Conservation (phyloP, 2,888 invertebrate genomes). For the Ectropis crepuscularia region DNA sequence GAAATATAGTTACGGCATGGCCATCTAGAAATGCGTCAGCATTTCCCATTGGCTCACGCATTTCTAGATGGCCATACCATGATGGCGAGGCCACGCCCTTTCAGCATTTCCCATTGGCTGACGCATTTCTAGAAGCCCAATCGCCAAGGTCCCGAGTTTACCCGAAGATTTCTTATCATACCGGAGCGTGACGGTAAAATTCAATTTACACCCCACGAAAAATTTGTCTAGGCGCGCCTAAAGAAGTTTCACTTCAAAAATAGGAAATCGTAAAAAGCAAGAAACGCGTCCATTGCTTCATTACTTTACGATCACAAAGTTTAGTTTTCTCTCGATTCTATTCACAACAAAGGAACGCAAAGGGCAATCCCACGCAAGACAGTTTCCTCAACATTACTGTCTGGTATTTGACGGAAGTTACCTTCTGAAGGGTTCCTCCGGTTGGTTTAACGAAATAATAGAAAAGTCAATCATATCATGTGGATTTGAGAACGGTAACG, state of each 20-base stretch:
- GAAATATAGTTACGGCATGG: too few relatives aligned
- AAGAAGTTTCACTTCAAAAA: not conserved
- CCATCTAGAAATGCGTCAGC: too few relatives aligned
- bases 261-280: not conserved
- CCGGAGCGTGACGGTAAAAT: too few relatives aligned
- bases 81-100: too few relatives aligned
- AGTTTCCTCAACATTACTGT: slow-evolving; percentile 13
- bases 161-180: too few relatives aligned
- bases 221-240: too few relatives aligned
- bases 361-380: slow-evolving; percentile 16
- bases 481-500: not conserved
- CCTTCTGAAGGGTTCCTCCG: slow-evolving; percentile 13
- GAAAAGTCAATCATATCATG: slow-evolving; percentile 3
- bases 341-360: slow-evolving; percentile 11
- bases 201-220: too few relatives aligned
- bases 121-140: too few relatives aligned
- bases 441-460: slow-evolving; percentile 21
- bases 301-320: slow-evolving; percentile 8
- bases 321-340: slow-evolving; percentile 6
- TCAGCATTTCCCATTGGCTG: too few relatives aligned
- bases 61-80: too few relatives aligned
- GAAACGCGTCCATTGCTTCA: not conserved
- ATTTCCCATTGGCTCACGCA: too few relatives aligned
- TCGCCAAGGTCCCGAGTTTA: too few relatives aligned
- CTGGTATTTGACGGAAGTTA: slow-evolving; percentile 16